Conservation (phyloP, 2,888 invertebrate species). For the Orchesella flavescens region DNA sequence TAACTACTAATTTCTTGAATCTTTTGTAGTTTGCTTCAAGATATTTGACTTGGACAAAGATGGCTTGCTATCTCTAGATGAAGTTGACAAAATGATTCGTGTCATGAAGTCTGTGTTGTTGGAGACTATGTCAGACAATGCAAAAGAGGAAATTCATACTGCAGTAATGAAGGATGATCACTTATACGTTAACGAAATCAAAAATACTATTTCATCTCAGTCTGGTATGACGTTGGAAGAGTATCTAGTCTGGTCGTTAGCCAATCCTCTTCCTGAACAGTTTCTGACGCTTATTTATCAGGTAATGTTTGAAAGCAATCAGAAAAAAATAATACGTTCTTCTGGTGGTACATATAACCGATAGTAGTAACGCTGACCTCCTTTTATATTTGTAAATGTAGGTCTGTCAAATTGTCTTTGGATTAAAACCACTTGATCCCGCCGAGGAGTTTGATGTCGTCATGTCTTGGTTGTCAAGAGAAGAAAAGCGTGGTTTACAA, state of each 20-base stretch:
- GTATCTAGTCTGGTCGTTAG: slow-evolving; percentile 90
- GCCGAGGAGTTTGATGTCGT: slow-evolving; percentile 89
- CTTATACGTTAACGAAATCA: slow-evolving; percentile 72
- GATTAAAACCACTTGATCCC: slow-evolving; percentile 85
- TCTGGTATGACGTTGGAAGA: slow-evolving; percentile 82
- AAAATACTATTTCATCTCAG: slow-evolving; percentile 8
- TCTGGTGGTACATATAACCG: too few species aligned
- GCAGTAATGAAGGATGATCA: slow-evolving; percentile 70
- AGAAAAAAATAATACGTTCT: too few species aligned
- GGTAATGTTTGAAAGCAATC: too few species aligned
- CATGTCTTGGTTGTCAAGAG: slow-evolving; percentile 87
- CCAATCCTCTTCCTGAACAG: slow-evolving; percentile 81
- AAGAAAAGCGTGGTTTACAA: slow-evolving; percentile 83
- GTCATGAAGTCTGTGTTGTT: slow-evolving; percentile 71
- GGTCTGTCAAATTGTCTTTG: slow-evolving; percentile 90
- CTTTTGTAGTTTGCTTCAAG: slow-evolving; percentile 88
- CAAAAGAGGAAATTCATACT: slow-evolving; percentile 69
- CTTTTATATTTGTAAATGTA: slow-evolving; percentile 61
- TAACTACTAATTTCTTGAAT: slow-evolving; percentile 69
- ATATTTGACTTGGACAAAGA: slow-evolving; percentile 91
- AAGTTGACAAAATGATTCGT: slow-evolving; percentile 83
- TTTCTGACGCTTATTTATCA: slow-evolving; percentile 84
- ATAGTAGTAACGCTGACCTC: too few species aligned
- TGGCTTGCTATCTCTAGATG: slow-evolving; percentile 82
- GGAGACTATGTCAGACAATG: slow-evolving; percentile 67